Evolutionary conservation across 2,888 invertebrate species (phyloP).

Genomic region (Xestia c-nigrum): DNA sequence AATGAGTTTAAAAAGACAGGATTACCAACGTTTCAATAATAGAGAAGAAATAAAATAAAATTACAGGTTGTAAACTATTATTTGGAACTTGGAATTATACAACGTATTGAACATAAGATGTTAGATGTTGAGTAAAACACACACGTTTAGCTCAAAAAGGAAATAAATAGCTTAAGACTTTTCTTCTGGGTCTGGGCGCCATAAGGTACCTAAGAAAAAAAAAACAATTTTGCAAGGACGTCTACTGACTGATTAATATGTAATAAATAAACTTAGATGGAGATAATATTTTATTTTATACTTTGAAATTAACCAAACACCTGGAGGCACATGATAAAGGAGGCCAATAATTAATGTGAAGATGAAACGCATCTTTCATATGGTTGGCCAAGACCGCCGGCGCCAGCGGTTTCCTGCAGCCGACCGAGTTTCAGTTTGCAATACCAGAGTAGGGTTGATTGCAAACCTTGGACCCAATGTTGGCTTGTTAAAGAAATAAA

Average conservation of each 20-base stretch:
- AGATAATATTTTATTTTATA: conserved; percentile 1
- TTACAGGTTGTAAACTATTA: not conserved
- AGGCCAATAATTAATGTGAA: conserved; percentile 48
- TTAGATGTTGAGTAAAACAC: not conserved
- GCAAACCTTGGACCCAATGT: conserved; percentile 50
- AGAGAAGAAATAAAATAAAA: no score
- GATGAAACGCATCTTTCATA: conserved; percentile 58
- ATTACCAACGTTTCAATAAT: not conserved
- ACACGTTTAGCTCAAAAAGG: not conserved
- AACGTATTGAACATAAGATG: not conserved
- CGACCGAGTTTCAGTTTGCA: conserved; percentile 67
- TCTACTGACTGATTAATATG: conserved; percentile 29
- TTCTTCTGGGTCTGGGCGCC: no score
- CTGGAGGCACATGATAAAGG: conserved; percentile 43
- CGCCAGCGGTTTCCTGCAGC: conserved; percentile 70
- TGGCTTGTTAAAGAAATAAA: conserved; percentile 6
- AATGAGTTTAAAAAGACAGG: not conserved
- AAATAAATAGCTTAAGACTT: not conserved
- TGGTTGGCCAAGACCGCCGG: conserved; percentile 58
- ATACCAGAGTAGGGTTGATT: conserved; percentile 34
- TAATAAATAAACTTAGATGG: conserved; percentile 12
- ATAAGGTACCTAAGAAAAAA: not conserved
- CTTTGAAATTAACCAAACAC: conserved; percentile 48
- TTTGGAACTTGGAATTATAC: not conserved
- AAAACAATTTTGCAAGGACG: not conserved